These are phyloP conservation scores for Callitettix versicolor DNA, from an alignment of 1,140 invertebrate genomes.

Conservation along the genomic window DNA sequence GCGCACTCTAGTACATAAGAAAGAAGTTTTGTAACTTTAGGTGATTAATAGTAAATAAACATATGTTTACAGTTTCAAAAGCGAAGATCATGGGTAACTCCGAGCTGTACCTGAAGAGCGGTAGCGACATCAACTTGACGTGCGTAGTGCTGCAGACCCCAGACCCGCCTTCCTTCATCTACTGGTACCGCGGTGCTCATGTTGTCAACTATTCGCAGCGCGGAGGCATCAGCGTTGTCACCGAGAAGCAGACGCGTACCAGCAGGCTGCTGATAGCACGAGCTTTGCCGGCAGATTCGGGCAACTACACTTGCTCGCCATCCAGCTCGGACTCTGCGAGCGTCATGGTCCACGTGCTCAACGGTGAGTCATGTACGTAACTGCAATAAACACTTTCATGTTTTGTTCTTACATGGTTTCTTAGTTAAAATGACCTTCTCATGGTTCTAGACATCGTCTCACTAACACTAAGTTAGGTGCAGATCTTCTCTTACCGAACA, in stretches of 20 bases:
- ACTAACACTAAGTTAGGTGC: not conserved
- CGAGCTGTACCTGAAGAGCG: slow-evolving; percentile 76
- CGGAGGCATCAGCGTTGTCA: slow-evolving; percentile 74
- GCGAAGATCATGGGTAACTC: slow-evolving; percentile 76
- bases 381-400: not conserved
- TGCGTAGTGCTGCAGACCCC: slow-evolving; percentile 76
- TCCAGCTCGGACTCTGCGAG: slow-evolving; percentile 47
- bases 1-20: too few relatives aligned
- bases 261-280: slow-evolving; percentile 71
- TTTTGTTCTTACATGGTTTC: not conserved
- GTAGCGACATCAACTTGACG: slow-evolving; percentile 82
- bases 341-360: slow-evolving; percentile 48
- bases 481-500: not conserved
- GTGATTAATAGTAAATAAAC: too few relatives aligned
- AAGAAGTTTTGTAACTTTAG: too few relatives aligned
- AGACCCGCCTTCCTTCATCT: slow-evolving; percentile 80
- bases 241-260: slow-evolving; percentile 73
- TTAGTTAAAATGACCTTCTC: too few relatives aligned
- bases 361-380: slow-evolving; percentile 36
- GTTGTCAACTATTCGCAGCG: slow-evolving; percentile 81
- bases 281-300: slow-evolving; percentile 61
- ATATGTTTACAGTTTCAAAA: slow-evolving; percentile 69
- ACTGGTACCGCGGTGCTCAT: slow-evolving; percentile 74
- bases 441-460: not conserved
- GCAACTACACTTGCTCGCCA: slow-evolving; percentile 80